phyloP scores from a whole-genome alignment of 2,113 vertebrate genomes.

The Syngnathoides biaculeatus region DNA sequence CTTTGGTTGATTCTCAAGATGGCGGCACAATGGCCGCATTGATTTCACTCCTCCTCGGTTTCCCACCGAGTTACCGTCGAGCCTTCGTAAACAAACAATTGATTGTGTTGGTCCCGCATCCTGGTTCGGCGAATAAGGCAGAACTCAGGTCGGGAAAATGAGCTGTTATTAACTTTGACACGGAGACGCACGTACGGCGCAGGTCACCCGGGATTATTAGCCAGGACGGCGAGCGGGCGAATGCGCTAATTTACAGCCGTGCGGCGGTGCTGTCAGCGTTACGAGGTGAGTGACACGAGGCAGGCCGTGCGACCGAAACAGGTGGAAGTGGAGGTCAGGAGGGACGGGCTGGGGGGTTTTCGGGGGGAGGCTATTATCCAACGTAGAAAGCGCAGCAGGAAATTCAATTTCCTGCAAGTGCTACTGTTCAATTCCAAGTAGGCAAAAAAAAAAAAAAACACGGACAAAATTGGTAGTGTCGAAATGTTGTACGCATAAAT shows the following conservation, averaged over 20 bases:
- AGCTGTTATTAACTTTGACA: constrained; percentile 38
- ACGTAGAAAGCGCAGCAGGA: constrained; percentile 46
- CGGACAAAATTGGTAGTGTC: not conserved
- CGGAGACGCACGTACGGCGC: constrained; percentile 43
- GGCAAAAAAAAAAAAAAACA: not conserved
- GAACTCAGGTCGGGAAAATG: constrained; percentile 23
- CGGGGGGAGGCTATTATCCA: constrained; percentile 60
- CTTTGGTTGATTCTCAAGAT: not conserved
- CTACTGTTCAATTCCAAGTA: constrained; percentile 35
- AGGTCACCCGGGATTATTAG: constrained; percentile 44
- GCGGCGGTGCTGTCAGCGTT: constrained; percentile 64
- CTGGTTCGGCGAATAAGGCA: constrained; percentile 38
- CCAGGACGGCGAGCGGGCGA: constrained; percentile 48
- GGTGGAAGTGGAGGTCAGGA: constrained; percentile 69
- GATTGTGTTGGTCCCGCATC: constrained; percentile 35
- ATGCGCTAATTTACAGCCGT: constrained; percentile 63
- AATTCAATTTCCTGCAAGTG: constrained; percentile 57
- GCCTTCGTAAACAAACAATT: constrained; percentile 36
- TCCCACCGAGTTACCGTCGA: constrained; percentile 17
- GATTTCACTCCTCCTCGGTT: constrained; percentile 7
- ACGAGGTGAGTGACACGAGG: constrained; percentile 74
- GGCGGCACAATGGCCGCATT: constrained; percentile 19
- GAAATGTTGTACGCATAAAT: not conserved
- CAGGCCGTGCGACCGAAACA: constrained; percentile 60
- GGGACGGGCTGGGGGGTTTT: constrained; percentile 67